These are phyloP conservation scores for Hepsetus odoe DNA, from an alignment of 2,113 vertebrate species.

Conservation along the genomic window DNA sequence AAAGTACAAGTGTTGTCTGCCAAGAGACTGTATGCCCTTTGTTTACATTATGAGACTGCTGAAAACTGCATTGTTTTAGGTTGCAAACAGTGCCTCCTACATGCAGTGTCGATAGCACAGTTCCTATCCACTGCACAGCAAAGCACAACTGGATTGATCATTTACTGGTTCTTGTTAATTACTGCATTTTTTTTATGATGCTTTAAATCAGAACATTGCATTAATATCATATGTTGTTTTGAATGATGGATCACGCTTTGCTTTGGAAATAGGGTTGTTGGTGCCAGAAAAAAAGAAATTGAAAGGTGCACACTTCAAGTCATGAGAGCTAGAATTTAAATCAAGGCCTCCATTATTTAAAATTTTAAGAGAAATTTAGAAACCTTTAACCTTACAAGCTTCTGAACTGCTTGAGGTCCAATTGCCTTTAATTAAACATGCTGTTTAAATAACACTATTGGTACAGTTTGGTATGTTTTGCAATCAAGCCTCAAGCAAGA, in stretches of 20 bases:
- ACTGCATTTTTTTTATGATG: background rate
- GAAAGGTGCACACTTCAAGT: too few relatives aligned
- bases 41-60: constrained; percentile 13
- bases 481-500: too few relatives aligned
- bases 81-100: constrained; percentile 16
- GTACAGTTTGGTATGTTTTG: too few relatives aligned
- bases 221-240: background rate
- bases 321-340: too few relatives aligned
- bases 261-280: background rate
- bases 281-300: too few relatives aligned
- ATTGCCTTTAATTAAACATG: too few relatives aligned
- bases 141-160: background rate
- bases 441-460: too few relatives aligned
- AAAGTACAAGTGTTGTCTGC: constrained; percentile 1
- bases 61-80: constrained; percentile 1
- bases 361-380: too few relatives aligned
- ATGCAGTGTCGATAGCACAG: background rate
- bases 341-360: too few relatives aligned
- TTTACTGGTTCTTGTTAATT: background rate
- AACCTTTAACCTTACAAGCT: too few relatives aligned
- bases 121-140: background rate
- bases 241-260: background rate
- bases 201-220: background rate
- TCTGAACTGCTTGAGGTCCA: too few relatives aligned
- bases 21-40: background rate